Conservation (phyloP, 1,140 invertebrate genomes). For the silkworm (Bombyx mori) region ASM3026992v2 NC_085108.1:6278001-6278500, state of each 20-base stretch:
- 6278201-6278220: too few relatives aligned
- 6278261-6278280: neutral
- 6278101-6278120: slow-evolving; percentile 15
- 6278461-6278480: slow-evolving; percentile 28
- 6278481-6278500: slow-evolving; percentile 46
- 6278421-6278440: slow-evolving; percentile 34
- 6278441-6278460: slow-evolving; percentile 21
- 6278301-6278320: neutral
- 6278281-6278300: too few relatives aligned
- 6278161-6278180: too few relatives aligned
- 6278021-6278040: slow-evolving; percentile 50
- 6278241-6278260: neutral
- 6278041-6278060: slow-evolving; percentile 49
- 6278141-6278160: neutral
- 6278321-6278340: slow-evolving; percentile 28
- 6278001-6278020: slow-evolving; percentile 43
- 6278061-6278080: slow-evolving; percentile 46
- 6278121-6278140: neutral
- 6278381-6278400: slow-evolving; percentile 43
- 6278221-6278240: too few relatives aligned
- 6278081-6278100: slow-evolving; percentile 54
- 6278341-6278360: slow-evolving; percentile 54
- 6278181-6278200: too few relatives aligned
- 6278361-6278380: slow-evolving; percentile 50
- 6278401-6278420: slow-evolving; percentile 56